Percentiles rank a stretch among this genome's conserved stretches.
Evolutionary conservation across 2,888 invertebrate species (phyloP).

Genomic region (Alloplasta piceator): DNA sequence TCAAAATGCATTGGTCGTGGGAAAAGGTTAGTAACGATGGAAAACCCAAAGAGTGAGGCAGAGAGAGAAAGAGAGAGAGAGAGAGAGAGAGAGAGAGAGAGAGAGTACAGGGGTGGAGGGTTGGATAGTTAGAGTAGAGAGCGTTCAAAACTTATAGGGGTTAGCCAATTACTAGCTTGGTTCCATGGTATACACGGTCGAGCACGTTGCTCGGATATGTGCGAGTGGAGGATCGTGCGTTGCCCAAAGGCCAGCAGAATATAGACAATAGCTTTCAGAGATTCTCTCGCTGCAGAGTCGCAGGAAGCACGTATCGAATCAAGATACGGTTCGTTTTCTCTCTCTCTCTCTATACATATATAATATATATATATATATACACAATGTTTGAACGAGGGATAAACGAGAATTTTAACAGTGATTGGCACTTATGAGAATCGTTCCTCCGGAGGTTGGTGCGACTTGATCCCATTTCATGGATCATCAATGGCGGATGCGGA

Average conservation of each 20-base stretch:
- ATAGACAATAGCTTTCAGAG: constrained; percentile 29
- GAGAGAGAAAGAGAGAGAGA: constrained; percentile 1
- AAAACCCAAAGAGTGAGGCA: not conserved
- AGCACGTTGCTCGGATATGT: constrained; percentile 43
- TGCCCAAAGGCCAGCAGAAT: constrained; percentile 25
- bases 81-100: not conserved
- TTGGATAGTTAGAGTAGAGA: not conserved
- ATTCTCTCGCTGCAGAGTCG: constrained; percentile 24
- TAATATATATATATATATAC: not conserved
- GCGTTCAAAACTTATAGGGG: constrained; percentile 51
- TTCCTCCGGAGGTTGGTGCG: not conserved
- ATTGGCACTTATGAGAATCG: constrained; percentile 29
- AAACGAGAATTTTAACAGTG: constrained; percentile 12
- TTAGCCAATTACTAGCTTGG: constrained; percentile 49
- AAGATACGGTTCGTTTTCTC: constrained; percentile 11
- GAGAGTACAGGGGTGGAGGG: not conserved
- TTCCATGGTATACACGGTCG: constrained; percentile 13
- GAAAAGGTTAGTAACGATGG: too few relatives aligned
- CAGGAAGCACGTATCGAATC: constrained; percentile 34
- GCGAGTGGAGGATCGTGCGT: constrained; percentile 46
- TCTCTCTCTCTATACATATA: too few relatives aligned
- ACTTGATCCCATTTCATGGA: not conserved
- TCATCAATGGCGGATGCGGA: too few relatives aligned
- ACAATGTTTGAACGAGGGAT: not conserved
- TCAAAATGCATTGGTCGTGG: constrained; percentile 32